phyloP scores from a whole-genome alignment of 2,888 invertebrate species.

The Troglohyphantes excavatus region DNA sequence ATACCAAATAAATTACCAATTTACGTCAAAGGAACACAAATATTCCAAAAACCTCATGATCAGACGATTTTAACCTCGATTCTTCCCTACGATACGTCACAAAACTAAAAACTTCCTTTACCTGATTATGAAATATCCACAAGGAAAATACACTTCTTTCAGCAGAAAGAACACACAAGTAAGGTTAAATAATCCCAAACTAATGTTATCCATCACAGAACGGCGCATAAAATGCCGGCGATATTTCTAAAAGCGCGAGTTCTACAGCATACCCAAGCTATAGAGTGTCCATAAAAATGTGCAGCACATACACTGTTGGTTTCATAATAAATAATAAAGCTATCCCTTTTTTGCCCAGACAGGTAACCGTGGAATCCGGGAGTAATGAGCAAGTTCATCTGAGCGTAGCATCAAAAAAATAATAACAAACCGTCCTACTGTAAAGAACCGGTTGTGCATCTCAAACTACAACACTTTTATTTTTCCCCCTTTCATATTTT shows the following conservation, averaged over 20 bases:
- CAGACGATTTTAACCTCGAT: no score
- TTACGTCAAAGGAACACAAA: no score
- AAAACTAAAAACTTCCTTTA: not conserved
- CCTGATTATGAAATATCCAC: slow-evolving; percentile 32
- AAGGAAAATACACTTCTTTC: not conserved
- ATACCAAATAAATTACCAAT: no score
- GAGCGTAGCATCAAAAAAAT: slow-evolving; percentile 59
- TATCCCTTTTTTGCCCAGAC: slow-evolving; percentile 50
- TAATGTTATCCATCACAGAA: not conserved
- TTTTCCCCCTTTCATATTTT: not conserved
- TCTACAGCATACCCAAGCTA: not conserved
- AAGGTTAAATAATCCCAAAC: not conserved
- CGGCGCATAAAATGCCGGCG: no score
- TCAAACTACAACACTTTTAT: slow-evolving; percentile 23
- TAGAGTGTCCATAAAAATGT: not conserved
- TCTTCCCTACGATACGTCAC: no score
- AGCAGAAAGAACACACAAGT: not conserved
- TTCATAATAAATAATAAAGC: slow-evolving; percentile 52
- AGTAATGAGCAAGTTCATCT: slow-evolving; percentile 66
- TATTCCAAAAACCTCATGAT: no score
- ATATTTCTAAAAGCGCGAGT: not conserved
- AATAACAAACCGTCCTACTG: slow-evolving; percentile 16
- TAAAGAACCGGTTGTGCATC: slow-evolving; percentile 63
- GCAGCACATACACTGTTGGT: not conserved
- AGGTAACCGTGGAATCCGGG: slow-evolving; percentile 65